Evolutionary conservation across 2,113 vertebrate species (phyloP).

Genomic region (Lagopus muta): DNA sequence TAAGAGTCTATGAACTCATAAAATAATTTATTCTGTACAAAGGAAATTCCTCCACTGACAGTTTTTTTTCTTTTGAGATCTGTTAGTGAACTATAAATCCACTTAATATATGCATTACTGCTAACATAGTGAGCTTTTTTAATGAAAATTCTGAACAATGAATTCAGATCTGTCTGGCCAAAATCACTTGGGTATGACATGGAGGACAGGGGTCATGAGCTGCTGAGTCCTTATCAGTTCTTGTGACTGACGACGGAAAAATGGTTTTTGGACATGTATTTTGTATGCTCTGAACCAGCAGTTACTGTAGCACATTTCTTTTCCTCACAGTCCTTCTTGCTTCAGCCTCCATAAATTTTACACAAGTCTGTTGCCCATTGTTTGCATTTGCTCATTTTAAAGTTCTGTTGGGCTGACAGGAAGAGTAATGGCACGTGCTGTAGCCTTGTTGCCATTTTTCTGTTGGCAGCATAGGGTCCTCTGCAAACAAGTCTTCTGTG

Average conservation of each 20-base stretch:
- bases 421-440: background rate
- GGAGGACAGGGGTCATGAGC: background rate
- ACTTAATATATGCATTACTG: background rate
- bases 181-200: background rate
- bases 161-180: background rate
- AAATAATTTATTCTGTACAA: background rate
- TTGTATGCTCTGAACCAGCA: background rate
- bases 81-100: background rate
- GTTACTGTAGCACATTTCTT: background rate
- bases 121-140: background rate
- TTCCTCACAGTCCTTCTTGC: background rate
- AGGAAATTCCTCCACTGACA: background rate
- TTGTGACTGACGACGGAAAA: background rate
- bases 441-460: background rate
- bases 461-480: background rate
- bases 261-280: accelerated
- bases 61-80: background rate
- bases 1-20: background rate
- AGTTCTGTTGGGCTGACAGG: background rate
- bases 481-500: background rate
- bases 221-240: background rate
- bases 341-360: background rate
- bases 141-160: background rate
- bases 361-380: background rate
- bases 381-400: background rate